Evolutionary conservation across 23 tunicate species (phyloP).

Genomic region (Ciona savignyi): DNA sequence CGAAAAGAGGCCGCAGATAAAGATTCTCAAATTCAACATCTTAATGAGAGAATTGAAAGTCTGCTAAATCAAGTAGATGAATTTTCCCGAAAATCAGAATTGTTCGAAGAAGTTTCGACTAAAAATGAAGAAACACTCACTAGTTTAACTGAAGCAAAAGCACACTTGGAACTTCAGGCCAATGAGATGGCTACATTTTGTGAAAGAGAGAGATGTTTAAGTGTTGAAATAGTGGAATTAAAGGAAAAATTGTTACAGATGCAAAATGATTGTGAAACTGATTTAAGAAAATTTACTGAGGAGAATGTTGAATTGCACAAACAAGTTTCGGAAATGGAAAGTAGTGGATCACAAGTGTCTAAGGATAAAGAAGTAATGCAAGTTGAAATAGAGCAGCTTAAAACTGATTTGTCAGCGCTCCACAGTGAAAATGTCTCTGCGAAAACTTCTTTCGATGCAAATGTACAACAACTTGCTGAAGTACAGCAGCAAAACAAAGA

Average conservation of each 20-base stretch:
- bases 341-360: neutral
- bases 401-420: neutral
- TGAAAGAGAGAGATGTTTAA: neutral
- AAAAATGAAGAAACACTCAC: neutral
- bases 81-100: neutral
- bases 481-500: slow-evolving; percentile 22
- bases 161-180: neutral
- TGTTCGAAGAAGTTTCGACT: neutral
- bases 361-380: neutral
- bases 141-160: neutral
- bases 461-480: slow-evolving; percentile 7
- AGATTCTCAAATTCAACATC: too few relatives aligned
- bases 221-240: too few relatives aligned
- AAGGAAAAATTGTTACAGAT: too few relatives aligned
- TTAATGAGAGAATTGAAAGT: neutral
- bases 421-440: neutral
- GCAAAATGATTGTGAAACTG: too few relatives aligned
- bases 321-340: neutral
- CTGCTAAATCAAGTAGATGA: neutral
- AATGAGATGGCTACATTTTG: neutral
- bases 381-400: neutral
- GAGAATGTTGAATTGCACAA: neutral
- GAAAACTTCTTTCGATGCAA: neutral
- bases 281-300: neutral
- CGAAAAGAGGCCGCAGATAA: slow-evolving; percentile 3